Evolutionary conservation across 2,113 vertebrate genomes (phyloP).

Genomic region (Rynchops niger): DNA sequence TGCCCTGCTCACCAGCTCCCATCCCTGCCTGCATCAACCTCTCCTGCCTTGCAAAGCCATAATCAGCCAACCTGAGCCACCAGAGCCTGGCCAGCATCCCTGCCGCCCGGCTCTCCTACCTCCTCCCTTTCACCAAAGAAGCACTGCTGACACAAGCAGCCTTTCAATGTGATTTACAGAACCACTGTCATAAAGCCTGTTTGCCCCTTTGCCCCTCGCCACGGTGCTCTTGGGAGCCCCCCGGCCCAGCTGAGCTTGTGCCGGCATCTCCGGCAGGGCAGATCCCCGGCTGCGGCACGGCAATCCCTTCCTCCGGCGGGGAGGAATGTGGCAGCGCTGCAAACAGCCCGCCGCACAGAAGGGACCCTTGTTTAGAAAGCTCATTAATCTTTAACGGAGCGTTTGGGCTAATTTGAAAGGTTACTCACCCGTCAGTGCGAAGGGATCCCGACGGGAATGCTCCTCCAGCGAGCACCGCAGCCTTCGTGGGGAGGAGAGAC

Average conservation of each 20-base stretch:
- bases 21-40: accelerated
- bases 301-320: accelerated
- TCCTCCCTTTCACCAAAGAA: background rate
- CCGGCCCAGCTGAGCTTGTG: background rate
- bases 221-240: accelerated
- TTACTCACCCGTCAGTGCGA: background rate
- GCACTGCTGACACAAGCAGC: accelerated
- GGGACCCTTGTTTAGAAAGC: background rate
- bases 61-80: background rate
- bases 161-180: accelerated
- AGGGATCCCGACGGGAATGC: background rate
- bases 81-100: accelerated
- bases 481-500: background rate
- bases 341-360: background rate
- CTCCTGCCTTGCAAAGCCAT: background rate
- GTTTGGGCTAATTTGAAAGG: background rate
- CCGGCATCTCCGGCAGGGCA: accelerated
- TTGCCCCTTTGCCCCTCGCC: background rate
- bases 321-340: background rate
- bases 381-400: background rate
- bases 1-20: accelerated
- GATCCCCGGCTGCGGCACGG: accelerated
- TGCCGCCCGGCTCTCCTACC: background rate
- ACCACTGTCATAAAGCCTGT: accelerated
- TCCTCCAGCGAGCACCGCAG: background rate